Conservation (phyloP, 2,888 invertebrate genomes). For the Synergus japonicus region DNA sequence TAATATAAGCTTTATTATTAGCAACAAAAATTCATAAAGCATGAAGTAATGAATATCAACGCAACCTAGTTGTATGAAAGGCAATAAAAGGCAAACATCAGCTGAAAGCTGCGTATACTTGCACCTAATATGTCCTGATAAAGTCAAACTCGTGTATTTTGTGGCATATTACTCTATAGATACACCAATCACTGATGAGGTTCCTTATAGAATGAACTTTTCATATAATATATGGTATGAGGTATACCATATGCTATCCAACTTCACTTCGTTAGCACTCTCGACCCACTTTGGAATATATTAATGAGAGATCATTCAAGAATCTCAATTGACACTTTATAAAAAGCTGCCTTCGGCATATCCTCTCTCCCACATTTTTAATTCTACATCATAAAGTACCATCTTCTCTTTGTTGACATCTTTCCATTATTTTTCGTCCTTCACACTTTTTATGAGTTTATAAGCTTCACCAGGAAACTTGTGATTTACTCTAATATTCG, state of each 20-base stretch:
- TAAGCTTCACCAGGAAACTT: too few relatives aligned
- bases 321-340: not conserved
- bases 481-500: too few relatives aligned
- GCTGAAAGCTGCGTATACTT: not conserved
- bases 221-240: not conserved
- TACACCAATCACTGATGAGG: slow-evolving; percentile 1
- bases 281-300: slow-evolving; percentile 1
- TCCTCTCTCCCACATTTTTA: not conserved
- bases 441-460: not conserved
- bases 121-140: not conserved
- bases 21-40: not conserved
- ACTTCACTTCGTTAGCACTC: not conserved
- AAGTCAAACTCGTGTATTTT: not conserved
- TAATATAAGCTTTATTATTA: not conserved
- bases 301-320: not conserved
- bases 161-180: not conserved
- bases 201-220: slow-evolving; percentile 3
- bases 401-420: not conserved
- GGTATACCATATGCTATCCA: not conserved
- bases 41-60: not conserved
- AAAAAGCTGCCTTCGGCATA: not conserved
- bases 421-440: slow-evolving; percentile 4
- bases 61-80: not conserved
- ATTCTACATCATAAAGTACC: not conserved
- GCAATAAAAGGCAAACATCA: slow-evolving; percentile 14